phyloP scores from a whole-genome alignment of 2,797 vertebrate genomes.

The Threskiornis aethiopicus region DNA sequence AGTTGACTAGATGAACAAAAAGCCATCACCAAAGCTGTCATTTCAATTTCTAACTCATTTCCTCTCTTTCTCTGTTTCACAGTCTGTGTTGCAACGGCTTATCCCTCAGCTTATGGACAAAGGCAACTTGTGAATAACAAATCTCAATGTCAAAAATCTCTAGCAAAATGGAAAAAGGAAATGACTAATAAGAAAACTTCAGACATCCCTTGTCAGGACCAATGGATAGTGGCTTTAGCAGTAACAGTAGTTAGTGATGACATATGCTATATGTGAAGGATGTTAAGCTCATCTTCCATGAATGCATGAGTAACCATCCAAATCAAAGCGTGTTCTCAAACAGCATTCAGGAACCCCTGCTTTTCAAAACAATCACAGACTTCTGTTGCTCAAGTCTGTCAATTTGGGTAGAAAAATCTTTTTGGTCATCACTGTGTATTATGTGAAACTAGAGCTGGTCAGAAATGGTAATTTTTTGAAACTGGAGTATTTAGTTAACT shows the following conservation, averaged over 20 bases:
- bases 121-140: not conserved
- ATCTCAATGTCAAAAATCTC: not conserved
- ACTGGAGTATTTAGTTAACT: not conserved
- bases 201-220: not conserved
- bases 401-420: not conserved
- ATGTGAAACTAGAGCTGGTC: not conserved
- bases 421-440: not conserved
- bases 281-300: not conserved
- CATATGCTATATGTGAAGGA: not conserved
- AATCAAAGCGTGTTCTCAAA: not conserved
- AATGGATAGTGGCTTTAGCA: not conserved
- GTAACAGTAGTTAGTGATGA: not conserved
- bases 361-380: not conserved
- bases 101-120: not conserved
- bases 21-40: not conserved
- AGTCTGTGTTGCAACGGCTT: not conserved
- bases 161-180: not conserved
- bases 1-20: not conserved
- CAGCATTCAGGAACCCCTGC: not conserved
- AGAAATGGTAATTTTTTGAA: not conserved
- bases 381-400: not conserved
- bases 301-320: not conserved
- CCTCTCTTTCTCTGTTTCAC: not conserved
- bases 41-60: constrained; percentile 27
- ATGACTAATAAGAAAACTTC: not conserved